Conservation (phyloP, 2,113 vertebrate species). For the Erpornis zantholeuca region DNA sequence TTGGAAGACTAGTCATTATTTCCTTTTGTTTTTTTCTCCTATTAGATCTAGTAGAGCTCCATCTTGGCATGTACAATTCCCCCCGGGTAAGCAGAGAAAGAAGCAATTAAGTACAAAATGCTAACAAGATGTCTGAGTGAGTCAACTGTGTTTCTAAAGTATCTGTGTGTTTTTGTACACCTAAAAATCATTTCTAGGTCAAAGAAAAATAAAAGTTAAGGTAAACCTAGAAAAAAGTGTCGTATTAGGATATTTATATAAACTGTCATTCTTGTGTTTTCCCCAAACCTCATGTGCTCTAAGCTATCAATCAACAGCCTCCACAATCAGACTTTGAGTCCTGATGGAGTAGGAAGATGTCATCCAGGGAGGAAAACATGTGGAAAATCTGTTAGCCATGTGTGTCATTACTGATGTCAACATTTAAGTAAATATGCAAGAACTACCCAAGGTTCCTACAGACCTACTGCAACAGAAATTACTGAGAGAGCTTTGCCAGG, state of each 20-base stretch:
- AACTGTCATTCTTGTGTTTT: constrained; percentile 69
- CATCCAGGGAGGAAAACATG: constrained; percentile 72
- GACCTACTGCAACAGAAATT: neutral
- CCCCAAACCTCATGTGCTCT: constrained; percentile 62
- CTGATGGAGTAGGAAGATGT: constrained; percentile 71
- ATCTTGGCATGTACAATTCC: constrained; percentile 60
- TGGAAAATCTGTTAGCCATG: constrained; percentile 76
- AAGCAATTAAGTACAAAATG: constrained; percentile 72
- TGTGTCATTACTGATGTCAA: constrained; percentile 72
- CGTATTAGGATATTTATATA: constrained; percentile 69
- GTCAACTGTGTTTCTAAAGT: constrained; percentile 41
- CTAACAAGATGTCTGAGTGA: constrained; percentile 67
- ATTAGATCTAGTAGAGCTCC: constrained; percentile 47
- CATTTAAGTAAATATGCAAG: constrained; percentile 63
- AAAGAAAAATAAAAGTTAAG: constrained; percentile 62
- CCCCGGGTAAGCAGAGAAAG: constrained; percentile 48
- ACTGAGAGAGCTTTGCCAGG: neutral
- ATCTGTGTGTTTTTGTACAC: constrained; percentile 37
- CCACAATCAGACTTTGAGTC: constrained; percentile 65
- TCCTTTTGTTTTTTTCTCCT: constrained; percentile 14
- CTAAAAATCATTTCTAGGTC: constrained; percentile 70
- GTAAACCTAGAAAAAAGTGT: constrained; percentile 35
- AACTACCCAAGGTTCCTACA: constrained; percentile 1
- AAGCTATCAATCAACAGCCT: constrained; percentile 72
- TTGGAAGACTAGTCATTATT: constrained; percentile 49